Evolutionary conservation across 2,888 invertebrate species (phyloP).

Genomic region (Craniophora ligustri): DNA sequence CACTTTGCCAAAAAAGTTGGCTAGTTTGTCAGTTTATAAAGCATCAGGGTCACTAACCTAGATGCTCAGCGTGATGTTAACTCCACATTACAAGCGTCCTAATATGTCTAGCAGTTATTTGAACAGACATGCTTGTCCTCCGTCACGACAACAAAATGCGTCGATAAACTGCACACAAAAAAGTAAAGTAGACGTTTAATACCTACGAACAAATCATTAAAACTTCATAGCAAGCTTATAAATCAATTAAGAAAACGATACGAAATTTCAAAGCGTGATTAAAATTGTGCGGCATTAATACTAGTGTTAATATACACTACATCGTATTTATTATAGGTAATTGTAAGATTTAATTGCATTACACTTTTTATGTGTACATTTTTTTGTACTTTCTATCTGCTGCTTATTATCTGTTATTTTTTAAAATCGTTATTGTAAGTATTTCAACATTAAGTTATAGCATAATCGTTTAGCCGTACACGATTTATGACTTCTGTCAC

Average conservation of each 20-base stretch:
- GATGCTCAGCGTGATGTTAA: constrained; percentile 15
- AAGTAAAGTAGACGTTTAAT: not conserved
- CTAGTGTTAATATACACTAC: not conserved
- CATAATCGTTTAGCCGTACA: constrained; percentile 26
- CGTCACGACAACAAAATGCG: no score
- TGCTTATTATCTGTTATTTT: constrained; percentile 33
- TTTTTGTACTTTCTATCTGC: constrained; percentile 41
- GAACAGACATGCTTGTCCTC: no score
- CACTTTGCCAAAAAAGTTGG: not conserved
- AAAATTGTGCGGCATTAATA: constrained; percentile 22
- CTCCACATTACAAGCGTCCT: constrained; percentile 1
- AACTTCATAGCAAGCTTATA: constrained; percentile 11
- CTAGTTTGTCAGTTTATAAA: not conserved
- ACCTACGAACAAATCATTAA: constrained; percentile 13
- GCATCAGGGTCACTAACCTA: constrained; percentile 18
- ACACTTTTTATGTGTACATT: constrained; percentile 31
- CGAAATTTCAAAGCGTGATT: constrained; percentile 28
- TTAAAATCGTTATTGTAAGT: constrained; percentile 30
- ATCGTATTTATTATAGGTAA: constrained; percentile 27
- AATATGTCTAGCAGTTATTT: not conserved
- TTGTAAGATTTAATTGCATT: constrained; percentile 28
- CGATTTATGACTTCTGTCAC: constrained; percentile 10
- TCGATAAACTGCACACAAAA: no score
- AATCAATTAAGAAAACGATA: constrained; percentile 33
- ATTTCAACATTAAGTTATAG: constrained; percentile 36